These are phyloP conservation scores for Salpingus planirostris DNA, from an alignment of 2,888 invertebrate species.

Conservation along the genomic window DNA sequence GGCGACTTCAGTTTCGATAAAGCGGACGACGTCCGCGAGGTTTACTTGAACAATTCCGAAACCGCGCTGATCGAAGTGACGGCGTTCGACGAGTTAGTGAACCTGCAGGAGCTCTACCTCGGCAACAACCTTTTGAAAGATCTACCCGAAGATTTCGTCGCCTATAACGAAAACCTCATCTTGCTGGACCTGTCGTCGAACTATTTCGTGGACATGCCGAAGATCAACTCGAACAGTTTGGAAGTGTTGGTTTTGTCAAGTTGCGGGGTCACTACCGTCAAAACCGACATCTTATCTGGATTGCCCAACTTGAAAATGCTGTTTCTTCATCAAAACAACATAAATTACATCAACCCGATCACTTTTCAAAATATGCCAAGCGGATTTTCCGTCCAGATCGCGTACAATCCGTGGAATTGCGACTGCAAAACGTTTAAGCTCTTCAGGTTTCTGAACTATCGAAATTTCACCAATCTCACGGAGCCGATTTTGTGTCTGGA, in stretches of 20 bases:
- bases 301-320: conserved; percentile 32
- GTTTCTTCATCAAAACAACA: conserved; percentile 32
- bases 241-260: conserved; percentile 30
- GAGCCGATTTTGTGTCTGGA: conserved; percentile 23
- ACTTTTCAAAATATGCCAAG: conserved; percentile 22
- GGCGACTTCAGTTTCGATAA: conserved; percentile 30
- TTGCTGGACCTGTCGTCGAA: conserved; percentile 34
- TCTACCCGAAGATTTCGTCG: conserved; percentile 27
- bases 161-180: conserved; percentile 27
- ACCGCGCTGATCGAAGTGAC: conserved; percentile 28
- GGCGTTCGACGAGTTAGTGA: conserved; percentile 29
- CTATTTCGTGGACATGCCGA: conserved; percentile 30
- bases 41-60: conserved; percentile 31
- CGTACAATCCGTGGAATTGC: conserved; percentile 32
- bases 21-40: conserved; percentile 26
- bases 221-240: conserved; percentile 29
- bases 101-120: conserved; percentile 34
- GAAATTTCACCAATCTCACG: conserved; percentile 20
- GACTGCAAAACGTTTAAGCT: conserved; percentile 28
- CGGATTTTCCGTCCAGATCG: conserved; percentile 25
- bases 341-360: conserved; percentile 25
- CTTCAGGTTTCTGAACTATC: conserved; percentile 25
- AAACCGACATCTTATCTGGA: conserved; percentile 22
- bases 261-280: conserved; percentile 28
- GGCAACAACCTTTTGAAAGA: conserved; percentile 30